Evolutionary conservation across 2,888 invertebrate species (phyloP).

Genomic region (Rhyacophila evoluta): DNA sequence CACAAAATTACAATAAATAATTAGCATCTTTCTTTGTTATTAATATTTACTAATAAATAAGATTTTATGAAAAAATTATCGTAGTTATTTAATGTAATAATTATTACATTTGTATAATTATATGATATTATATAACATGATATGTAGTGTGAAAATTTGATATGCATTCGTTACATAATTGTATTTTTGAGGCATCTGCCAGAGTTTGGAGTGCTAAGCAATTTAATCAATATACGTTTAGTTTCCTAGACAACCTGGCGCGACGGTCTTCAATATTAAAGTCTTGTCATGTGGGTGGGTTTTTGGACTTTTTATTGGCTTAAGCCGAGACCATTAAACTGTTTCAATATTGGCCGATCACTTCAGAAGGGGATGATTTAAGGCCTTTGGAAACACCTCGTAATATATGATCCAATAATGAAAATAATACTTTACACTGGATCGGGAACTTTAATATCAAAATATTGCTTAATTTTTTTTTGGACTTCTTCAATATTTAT

Average conservation of each 20-base stretch:
- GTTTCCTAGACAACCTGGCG: slow-evolving; percentile 47
- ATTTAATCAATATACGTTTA: slow-evolving; percentile 49
- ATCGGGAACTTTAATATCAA: background rate
- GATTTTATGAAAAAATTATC: no score
- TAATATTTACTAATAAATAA: no score
- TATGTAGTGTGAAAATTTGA: background rate
- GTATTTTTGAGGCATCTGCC: background rate
- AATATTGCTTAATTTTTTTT: background rate
- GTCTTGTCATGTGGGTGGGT: slow-evolving; percentile 35
- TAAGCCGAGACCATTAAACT: slow-evolving; percentile 22
- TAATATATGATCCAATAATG: slow-evolving; percentile 24
- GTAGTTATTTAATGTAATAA: no score
- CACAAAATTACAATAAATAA: no score
- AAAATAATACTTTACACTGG: background rate
- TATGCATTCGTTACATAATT: slow-evolving; percentile 8
- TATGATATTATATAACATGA: no score
- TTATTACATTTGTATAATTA: no score
- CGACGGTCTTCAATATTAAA: slow-evolving; percentile 48
- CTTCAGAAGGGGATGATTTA: slow-evolving; percentile 18
- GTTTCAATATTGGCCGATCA: slow-evolving; percentile 20
- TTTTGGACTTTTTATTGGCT: slow-evolving; percentile 24
- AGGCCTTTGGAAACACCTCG: background rate
- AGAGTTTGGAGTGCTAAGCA: slow-evolving; percentile 2
- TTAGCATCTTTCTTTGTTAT: no score
- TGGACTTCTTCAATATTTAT: no score